Percentiles rank a stretch among this genome's conserved stretches.
Conservation (phyloP, 2,797 vertebrate species). For the Pangasius larnaudii region DNA sequence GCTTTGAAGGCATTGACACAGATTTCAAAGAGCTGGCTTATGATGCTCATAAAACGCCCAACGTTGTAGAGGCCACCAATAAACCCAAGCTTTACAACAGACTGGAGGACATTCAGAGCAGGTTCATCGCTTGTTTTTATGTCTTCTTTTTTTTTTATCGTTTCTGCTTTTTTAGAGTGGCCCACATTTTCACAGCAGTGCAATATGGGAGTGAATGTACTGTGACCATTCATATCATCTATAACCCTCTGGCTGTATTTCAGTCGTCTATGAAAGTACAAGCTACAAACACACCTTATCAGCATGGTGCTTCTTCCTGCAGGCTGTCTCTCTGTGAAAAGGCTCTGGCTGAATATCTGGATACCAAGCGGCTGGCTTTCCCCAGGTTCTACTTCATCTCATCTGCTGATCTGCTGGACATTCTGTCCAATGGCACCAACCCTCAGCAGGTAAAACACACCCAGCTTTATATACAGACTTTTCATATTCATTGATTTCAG, state of each 20-base stretch:
- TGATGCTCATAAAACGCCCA: slow-evolving; percentile 83
- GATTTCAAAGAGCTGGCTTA: slow-evolving; percentile 89
- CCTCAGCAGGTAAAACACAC: slow-evolving; percentile 84
- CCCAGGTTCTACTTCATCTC: slow-evolving; percentile 98
- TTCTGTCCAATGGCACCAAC: slow-evolving; percentile 92
- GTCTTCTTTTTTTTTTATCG: not conserved
- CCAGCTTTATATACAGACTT: not conserved
- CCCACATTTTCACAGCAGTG: slow-evolving; percentile 1
- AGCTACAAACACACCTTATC: slow-evolving; percentile 66
- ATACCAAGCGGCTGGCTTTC: slow-evolving; percentile 92
- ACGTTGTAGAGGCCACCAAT: slow-evolving; percentile 89
- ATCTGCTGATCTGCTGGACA: slow-evolving; percentile 93
- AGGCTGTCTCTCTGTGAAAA: slow-evolving; percentile 94
- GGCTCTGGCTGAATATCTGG: slow-evolving; percentile 91
- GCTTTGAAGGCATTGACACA: slow-evolving; percentile 88
- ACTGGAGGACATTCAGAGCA: slow-evolving; percentile 89
- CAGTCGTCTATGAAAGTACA: slow-evolving; percentile 8
- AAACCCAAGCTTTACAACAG: slow-evolving; percentile 83
- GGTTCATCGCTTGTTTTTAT: slow-evolving; percentile 66
- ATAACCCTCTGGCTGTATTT: slow-evolving; percentile 15
- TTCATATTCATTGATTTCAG: not conserved
- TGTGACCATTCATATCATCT: slow-evolving; percentile 28
- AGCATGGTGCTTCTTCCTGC: slow-evolving; percentile 79
- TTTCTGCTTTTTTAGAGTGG: slow-evolving; percentile 57
- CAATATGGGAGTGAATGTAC: slow-evolving; percentile 20